Base-by-base conservation (phyloP, 2,888 invertebrate genomes). In the Latrodectus hesperus region DNA sequence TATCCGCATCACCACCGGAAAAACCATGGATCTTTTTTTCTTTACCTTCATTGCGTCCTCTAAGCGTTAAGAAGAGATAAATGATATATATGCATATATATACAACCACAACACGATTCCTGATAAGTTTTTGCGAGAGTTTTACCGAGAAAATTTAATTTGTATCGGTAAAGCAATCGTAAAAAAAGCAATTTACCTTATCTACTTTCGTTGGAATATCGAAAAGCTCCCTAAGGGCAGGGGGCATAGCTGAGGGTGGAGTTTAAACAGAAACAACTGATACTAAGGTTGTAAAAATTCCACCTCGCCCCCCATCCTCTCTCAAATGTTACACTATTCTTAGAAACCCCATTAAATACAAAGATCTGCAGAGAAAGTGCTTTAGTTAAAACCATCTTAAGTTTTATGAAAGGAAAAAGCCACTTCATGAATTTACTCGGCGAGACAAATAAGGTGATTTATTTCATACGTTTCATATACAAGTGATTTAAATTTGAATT, bases 111-210 rank as follows among this genome's bases (percentile, higher is more conserved):
- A 60, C 60, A n/a, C 60, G 60, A 60, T 5, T n/a, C 60, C 60
- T 16, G 60, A 60, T 60, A 60, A 60, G 60, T 60, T 60, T 60
- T 60, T 12, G 5, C 6, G 60, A n/a, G n/a, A n/a, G 12, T 11
- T 60, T 60, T 60, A 17, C 51, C 16, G 53, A 64, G 81, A 72
- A 81, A 81, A 81, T 81, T 81, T 81, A 81, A 81, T 81, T 81
- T 81, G 73, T 72, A 74, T 52, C 26, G 74, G 67, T 65, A 67
- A 73, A 74, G 81, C 73, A 81, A 81, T 74, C 74, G 73, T 73
- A 74, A 81, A 76, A 80, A 81, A 81, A 73, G 81, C 74, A 81
- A 81, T 81, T 81, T 81, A 67, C 51, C 81, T 74, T 81, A 81
- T 81, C 81, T 81, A 67, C 53, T 72, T 16, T 5, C n/a, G 49